phyloP scores from a whole-genome alignment of 2,113 vertebrate species.

The Stictonetta naevosa region DNA sequence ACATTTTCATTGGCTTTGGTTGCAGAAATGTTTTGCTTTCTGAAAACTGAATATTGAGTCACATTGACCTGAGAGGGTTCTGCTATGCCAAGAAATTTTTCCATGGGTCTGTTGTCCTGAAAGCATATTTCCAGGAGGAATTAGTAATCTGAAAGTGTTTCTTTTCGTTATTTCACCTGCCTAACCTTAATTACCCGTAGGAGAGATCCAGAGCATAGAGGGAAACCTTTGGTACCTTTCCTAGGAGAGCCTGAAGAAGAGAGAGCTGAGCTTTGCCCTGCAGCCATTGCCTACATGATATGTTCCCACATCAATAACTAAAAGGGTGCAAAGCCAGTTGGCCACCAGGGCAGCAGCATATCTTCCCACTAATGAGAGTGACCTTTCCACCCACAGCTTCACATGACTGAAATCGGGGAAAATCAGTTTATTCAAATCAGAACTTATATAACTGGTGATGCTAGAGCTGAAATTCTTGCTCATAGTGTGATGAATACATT shows the following conservation, averaged over 20 bases:
- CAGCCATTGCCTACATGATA: background rate
- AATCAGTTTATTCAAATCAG: conserved; percentile 40
- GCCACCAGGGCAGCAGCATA: conserved; percentile 47
- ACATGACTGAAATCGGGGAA: conserved; percentile 20
- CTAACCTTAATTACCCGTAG: background rate
- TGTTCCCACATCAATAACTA: conserved; percentile 40
- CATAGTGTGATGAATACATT: conserved; percentile 32
- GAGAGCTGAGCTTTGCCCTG: conserved; percentile 19
- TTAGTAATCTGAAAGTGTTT: background rate
- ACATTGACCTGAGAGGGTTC: background rate
- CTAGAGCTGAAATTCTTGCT: conserved; percentile 10
- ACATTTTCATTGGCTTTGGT: background rate
- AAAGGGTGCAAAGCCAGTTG: conserved; percentile 38
- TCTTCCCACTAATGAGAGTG: conserved; percentile 56
- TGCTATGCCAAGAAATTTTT: background rate
- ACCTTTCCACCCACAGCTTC: conserved; percentile 52
- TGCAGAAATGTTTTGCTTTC: background rate
- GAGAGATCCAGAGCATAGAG: background rate
- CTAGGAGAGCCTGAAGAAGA: background rate
- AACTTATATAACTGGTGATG: background rate
- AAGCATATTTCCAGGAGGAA: background rate
- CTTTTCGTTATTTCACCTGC: background rate
- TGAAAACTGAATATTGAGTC: background rate
- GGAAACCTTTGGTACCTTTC: conserved; percentile 24
- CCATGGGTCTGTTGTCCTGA: background rate